Percentiles rank a stretch among this genome's conserved stretches.
Evolutionary conservation across 2,113 vertebrate species (phyloP).

Genomic region (Garra rufa): DNA sequence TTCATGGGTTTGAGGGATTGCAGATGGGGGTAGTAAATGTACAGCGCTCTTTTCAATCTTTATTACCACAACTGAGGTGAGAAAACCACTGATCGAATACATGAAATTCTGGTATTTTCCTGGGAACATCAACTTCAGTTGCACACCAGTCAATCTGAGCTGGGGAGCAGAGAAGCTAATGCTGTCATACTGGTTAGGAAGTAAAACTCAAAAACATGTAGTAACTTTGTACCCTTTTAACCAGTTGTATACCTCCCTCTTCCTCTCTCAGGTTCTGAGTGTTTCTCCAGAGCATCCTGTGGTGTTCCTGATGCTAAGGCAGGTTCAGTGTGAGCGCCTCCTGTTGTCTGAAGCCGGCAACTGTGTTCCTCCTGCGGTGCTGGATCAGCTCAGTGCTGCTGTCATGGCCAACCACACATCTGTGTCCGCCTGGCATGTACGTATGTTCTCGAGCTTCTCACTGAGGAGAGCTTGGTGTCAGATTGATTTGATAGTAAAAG

Average conservation of each 20-base stretch:
- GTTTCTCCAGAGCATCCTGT: slow-evolving; percentile 83
- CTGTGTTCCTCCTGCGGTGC: slow-evolving; percentile 78
- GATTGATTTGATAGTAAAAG: neutral
- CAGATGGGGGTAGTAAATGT: no score
- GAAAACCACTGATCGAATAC: no score
- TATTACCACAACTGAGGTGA: no score
- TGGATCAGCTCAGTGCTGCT: slow-evolving; percentile 85
- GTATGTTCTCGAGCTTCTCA: slow-evolving; percentile 53
- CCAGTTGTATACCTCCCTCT: neutral
- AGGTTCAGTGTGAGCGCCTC: slow-evolving; percentile 89
- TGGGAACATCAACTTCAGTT: no score
- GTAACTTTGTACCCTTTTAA: neutral
- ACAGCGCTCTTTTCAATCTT: no score
- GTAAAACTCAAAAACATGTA: neutral
- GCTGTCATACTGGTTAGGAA: neutral
- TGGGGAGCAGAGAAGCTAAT: neutral
- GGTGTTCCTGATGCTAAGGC: slow-evolving; percentile 84
- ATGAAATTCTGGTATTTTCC: no score
- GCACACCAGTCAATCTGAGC: no score
- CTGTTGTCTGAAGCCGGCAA: slow-evolving; percentile 73
- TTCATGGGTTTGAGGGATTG: no score
- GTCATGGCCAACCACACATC: slow-evolving; percentile 86
- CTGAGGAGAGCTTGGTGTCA: neutral
- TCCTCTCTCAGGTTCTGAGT: slow-evolving; percentile 80
- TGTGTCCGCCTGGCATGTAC: slow-evolving; percentile 90